These are phyloP conservation scores for Chelmon rostratus DNA, from an alignment of 2,797 vertebrate genomes.

Conservation along the genomic window DNA sequence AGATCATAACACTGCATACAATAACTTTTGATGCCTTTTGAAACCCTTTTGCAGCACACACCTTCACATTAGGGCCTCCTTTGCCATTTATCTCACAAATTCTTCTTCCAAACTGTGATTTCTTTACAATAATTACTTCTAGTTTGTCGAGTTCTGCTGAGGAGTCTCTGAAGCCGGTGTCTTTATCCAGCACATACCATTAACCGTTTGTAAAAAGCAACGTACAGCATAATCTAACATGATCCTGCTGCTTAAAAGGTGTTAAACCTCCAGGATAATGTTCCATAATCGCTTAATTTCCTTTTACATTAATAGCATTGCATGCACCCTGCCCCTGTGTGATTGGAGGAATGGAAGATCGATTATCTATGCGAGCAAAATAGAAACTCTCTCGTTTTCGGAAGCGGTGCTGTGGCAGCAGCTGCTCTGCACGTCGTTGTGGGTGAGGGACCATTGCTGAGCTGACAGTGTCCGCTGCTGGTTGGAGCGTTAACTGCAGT, in stretches of 20 bases:
- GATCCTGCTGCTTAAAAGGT: background rate
- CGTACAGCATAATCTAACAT: background rate
- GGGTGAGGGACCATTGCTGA: slow-evolving; percentile 77
- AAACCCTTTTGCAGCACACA: background rate
- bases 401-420: slow-evolving; percentile 18
- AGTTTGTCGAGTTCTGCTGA: background rate
- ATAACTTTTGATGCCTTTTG: background rate
- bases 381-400: background rate
- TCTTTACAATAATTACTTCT: background rate
- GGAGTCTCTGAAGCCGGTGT: background rate
- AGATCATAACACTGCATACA: background rate
- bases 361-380: slow-evolving; percentile 4
- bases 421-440: slow-evolving; percentile 31
- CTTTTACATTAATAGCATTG: background rate
- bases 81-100: background rate
- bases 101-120: background rate
- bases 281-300: background rate
- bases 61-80: background rate
- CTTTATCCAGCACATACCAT: background rate
- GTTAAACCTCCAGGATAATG: background rate
- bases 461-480: slow-evolving; percentile 90
- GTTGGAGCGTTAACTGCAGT: slow-evolving; percentile 84
- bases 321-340: background rate
- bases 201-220: background rate
- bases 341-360: background rate